Base-by-base conservation (phyloP, 2,113 vertebrate species). In the Rhabdornis inornatus region DNA sequence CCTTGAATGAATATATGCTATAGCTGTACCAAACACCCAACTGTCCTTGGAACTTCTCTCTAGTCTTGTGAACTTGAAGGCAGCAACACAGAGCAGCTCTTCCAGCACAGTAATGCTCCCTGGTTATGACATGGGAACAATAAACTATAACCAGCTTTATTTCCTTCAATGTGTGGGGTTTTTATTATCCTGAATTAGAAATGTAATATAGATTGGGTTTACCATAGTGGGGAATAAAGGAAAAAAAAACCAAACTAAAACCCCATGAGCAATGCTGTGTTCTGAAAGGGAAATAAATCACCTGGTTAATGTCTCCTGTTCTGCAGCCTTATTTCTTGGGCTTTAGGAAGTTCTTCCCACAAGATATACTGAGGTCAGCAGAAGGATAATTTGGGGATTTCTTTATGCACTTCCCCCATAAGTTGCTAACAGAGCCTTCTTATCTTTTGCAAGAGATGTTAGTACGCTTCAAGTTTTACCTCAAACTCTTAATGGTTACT, bases 231-330 rank as follows among this genome's bases (percentile, higher is more conserved):
- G 35, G 23, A 2, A 21, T 65, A 92, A 82, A 45, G 3, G n/a
- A 11, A 3, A 5, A 8, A 39, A n/a, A 30, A 49, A 15, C 11
- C 21, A 18, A 56, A 17, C 10, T 57, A 70, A 57, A 74, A 56
- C 55, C 4, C 17, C 30, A 66, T 28, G 13, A 79, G 42, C 55
- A 82, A 33, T 50, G 20, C 31, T 90, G 21, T 68, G 17, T 83
- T 64, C 64, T 80, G 53, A 80, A 89, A 79, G 68, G 93, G 19
- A 87, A 87, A 66, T 91, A 93, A 92, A 90, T 93, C 72, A 66
- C 40, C 18, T 94, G 37, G 55, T 94, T 95, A 88, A 68, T 18
- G 3, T 65, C 60, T 69, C 23, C 17, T 89, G 15, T 80, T 78
- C 40, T 79, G 42, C 55, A 95, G 66, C 59, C 31, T 77, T 83